These are phyloP conservation scores for Pseudorasbora parva DNA, from an alignment of 2,113 vertebrate genomes.

Conservation along the genomic window DNA sequence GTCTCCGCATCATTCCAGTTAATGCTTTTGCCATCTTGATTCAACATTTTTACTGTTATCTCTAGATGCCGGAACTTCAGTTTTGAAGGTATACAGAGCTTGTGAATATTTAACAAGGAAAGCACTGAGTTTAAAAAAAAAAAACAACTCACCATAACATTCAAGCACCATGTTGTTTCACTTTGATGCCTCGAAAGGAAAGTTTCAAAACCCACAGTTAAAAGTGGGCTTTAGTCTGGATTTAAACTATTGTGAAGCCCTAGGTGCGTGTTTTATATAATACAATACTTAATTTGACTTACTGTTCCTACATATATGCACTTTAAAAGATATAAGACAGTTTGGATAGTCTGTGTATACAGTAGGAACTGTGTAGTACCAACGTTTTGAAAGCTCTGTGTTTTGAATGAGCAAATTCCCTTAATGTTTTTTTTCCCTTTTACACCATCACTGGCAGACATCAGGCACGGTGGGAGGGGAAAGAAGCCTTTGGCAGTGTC, in stretches of 20 bases:
- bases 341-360: slow-evolving; percentile 12
- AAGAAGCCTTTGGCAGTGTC: slow-evolving; percentile 59
- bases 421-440: slow-evolving; percentile 18
- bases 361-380: neutral
- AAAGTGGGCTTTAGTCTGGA: neutral
- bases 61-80: neutral
- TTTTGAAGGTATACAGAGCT: neutral
- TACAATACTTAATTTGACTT: neutral
- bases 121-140: neutral
- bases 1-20: neutral
- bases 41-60: neutral
- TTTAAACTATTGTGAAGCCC: neutral
- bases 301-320: neutral
- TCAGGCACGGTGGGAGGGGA: neutral
- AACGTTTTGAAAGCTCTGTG: neutral
- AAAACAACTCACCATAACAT: neutral
- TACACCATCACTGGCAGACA: slow-evolving; percentile 40
- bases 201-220: neutral
- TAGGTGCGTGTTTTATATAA: neutral
- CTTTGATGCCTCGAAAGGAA: neutral
- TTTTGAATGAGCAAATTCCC: slow-evolving; percentile 31
- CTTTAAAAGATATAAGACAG: neutral
- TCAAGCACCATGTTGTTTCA: slow-evolving; percentile 5
- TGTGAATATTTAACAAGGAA: neutral
- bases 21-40: neutral